Conservation (phyloP, 2,888 invertebrate species). For the Oasisia sp. region DNA sequence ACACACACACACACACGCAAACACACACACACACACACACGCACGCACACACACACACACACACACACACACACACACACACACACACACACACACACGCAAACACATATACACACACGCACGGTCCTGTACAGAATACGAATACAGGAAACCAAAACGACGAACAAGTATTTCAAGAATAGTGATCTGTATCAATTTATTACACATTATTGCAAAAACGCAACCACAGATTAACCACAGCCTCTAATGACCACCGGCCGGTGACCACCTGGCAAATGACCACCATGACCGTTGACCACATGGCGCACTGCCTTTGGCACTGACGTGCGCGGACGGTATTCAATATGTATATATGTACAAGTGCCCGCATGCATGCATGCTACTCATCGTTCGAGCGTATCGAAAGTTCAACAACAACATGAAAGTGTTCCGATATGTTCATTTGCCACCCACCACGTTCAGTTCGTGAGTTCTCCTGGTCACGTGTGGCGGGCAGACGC, state of each 20-base stretch:
- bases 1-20: neutral
- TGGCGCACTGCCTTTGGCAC: neutral
- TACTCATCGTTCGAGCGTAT: neutral
- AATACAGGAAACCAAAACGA: neutral
- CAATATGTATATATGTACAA: neutral
- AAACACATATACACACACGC: neutral
- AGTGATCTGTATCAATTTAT: neutral
- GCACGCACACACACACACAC: neutral
- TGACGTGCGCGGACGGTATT: neutral
- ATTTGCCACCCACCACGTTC: neutral
- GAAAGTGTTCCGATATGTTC: slow-evolving; percentile 3
- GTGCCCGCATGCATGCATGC: neutral
- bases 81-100: neutral
- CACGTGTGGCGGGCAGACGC: neutral
- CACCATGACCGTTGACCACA: neutral
- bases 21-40: neutral
- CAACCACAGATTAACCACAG: neutral
- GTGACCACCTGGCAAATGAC: neutral
- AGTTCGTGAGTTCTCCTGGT: neutral
- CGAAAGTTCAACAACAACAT: neutral
- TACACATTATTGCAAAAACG: neutral
- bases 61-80: neutral
- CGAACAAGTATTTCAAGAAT: neutral
- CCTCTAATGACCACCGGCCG: neutral
- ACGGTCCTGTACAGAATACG: neutral